Evolutionary conservation across 2,888 invertebrate species (phyloP).

Genomic region (Leptothorax acervorum): DNA sequence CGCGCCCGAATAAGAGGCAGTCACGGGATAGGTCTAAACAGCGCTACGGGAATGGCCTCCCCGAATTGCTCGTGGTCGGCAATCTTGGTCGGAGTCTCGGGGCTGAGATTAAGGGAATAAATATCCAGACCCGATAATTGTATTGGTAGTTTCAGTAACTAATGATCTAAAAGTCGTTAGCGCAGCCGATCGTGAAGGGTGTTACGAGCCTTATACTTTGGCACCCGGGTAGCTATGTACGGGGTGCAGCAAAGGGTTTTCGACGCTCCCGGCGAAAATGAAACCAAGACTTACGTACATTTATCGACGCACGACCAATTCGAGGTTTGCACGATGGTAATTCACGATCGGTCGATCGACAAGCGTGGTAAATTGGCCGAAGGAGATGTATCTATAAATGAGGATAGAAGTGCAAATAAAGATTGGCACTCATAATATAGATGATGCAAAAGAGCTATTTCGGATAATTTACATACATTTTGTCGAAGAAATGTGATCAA

Average conservation of each 20-base stretch:
- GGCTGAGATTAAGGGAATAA: constrained; percentile 83
- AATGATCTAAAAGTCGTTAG: constrained; percentile 85
- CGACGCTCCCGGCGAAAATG: constrained; percentile 74
- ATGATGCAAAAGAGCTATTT: background rate
- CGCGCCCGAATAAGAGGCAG: constrained; percentile 54
- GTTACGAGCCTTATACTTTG: constrained; percentile 75
- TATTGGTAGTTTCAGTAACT: constrained; percentile 85
- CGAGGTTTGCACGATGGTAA: constrained; percentile 78
- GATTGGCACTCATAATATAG: background rate
- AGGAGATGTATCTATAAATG: constrained; percentile 31
- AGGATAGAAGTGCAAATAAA: background rate
- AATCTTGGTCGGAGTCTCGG: constrained; percentile 78
- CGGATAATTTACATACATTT: background rate
- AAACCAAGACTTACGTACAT: constrained; percentile 74
- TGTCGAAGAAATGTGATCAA: background rate
- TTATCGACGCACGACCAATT: constrained; percentile 76
- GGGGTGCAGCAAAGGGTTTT: constrained; percentile 23
- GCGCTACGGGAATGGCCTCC: constrained; percentile 61
- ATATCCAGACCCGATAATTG: constrained; percentile 84
- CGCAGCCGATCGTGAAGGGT: constrained; percentile 76
- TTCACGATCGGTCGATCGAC: constrained; percentile 75
- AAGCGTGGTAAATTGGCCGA: constrained; percentile 58
- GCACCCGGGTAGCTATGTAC: constrained; percentile 29
- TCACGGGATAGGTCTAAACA: constrained; percentile 49
- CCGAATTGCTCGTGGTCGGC: constrained; percentile 78